Percentiles rank a stretch among this genome's conserved stretches.
Evolutionary conservation across 1,140 invertebrate genomes (phyloP).

Genomic region (Ridgeia piscesae): DNA sequence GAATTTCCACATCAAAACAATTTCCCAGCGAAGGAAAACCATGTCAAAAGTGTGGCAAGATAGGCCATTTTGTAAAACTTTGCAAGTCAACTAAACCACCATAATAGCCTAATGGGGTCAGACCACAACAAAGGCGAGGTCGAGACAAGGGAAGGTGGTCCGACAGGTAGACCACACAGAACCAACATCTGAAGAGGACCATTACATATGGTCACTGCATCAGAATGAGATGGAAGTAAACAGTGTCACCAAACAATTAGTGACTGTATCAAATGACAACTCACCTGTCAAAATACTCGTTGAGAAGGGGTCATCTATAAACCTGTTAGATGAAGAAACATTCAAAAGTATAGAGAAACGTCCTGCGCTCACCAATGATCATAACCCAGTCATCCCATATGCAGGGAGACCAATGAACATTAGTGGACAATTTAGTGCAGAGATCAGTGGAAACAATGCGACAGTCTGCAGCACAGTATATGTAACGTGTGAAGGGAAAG

Average conservation of each 20-base stretch:
- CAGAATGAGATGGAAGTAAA: neutral
- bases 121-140: conserved; percentile 15
- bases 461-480: conserved; percentile 7
- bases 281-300: neutral
- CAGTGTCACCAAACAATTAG: conserved; percentile 16
- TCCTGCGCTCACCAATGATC: too few species aligned
- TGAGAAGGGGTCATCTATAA: too few species aligned
- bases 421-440: too few species aligned
- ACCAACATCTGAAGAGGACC: neutral
- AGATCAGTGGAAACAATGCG: neutral
- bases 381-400: too few species aligned
- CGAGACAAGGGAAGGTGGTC: conserved; percentile 16
- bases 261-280: conserved; percentile 11
- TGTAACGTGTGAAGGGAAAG: neutral
- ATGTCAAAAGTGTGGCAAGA: conserved; percentile 12
- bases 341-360: too few species aligned
- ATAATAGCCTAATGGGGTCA: neutral
- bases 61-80: conserved; percentile 17
- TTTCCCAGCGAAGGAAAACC: conserved; percentile 11
- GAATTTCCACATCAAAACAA: conserved; percentile 10
- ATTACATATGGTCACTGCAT: conserved; percentile 13
- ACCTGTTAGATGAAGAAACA: too few species aligned
- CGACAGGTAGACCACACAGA: neutral
- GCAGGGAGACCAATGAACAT: too few species aligned
- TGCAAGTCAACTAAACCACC: neutral